These are phyloP conservation scores for Cheilosia scutellata DNA, from an alignment of 2,888 invertebrate genomes.

Conservation along the genomic window DNA sequence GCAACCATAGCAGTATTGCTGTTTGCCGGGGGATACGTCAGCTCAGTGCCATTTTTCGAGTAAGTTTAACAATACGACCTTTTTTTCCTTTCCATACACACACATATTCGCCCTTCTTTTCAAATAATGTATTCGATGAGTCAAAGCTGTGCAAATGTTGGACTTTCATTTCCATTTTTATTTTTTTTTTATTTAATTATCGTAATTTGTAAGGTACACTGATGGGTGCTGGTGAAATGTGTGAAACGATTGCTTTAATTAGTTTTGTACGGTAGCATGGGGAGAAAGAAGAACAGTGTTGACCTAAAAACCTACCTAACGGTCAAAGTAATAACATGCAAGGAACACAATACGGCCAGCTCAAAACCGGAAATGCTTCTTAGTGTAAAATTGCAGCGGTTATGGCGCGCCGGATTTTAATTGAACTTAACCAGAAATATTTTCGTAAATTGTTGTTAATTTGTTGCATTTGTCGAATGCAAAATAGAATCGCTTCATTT, in stretches of 20 bases:
- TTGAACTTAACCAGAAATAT: slow-evolving; percentile 5
- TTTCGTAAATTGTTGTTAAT: slow-evolving; percentile 14
- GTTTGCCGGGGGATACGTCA: slow-evolving; percentile 58
- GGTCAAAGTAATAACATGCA: slow-evolving; percentile 59
- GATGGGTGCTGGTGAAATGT: slow-evolving; percentile 48
- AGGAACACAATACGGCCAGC: slow-evolving; percentile 28
- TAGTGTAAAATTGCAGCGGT: slow-evolving; percentile 36
- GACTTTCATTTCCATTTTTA: slow-evolving; percentile 43
- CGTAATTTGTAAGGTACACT: slow-evolving; percentile 38
- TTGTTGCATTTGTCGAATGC: not conserved
- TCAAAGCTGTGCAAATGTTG: slow-evolving; percentile 1
- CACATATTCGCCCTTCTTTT: slow-evolving; percentile 11
- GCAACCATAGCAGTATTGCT: slow-evolving; percentile 57
- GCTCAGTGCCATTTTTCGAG: slow-evolving; percentile 62
- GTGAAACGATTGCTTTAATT: slow-evolving; percentile 61
- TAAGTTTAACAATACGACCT: slow-evolving; percentile 44
- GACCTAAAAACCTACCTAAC: slow-evolving; percentile 72
- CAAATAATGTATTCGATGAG: not conserved
- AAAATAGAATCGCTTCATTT: not conserved
- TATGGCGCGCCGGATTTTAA: slow-evolving; percentile 20
- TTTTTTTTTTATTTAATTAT: slow-evolving; percentile 36
- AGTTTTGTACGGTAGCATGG: slow-evolving; percentile 15
- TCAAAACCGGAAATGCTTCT: slow-evolving; percentile 57
- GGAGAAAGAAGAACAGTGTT: slow-evolving; percentile 28
- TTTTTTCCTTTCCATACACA: slow-evolving; percentile 3